These are phyloP conservation scores for Dynastes maya DNA, from an alignment of 2,888 invertebrate genomes.

Conservation along the genomic window DNA sequence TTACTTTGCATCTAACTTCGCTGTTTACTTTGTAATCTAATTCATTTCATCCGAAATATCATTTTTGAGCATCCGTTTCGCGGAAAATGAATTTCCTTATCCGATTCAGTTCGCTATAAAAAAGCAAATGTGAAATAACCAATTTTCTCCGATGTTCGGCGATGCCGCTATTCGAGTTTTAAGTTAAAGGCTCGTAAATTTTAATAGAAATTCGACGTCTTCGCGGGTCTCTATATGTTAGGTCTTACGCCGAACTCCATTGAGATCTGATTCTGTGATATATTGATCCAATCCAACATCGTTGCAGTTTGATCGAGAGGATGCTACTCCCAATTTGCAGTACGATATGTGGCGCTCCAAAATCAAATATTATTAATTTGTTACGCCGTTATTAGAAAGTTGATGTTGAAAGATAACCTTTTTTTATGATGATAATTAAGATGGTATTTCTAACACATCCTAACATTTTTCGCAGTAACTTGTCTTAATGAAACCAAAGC, in stretches of 20 bases:
- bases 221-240: not conserved
- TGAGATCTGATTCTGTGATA: not conserved
- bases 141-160: constrained; percentile 13
- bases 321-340: not conserved
- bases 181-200: constrained; percentile 37
- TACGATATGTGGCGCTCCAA: not conserved
- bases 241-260: not conserved
- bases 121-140: constrained; percentile 24
- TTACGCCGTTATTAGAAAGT: too few species aligned
- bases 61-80: constrained; percentile 15
- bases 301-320: constrained; percentile 17
- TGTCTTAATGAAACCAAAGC: too few species aligned
- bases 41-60: constrained; percentile 4
- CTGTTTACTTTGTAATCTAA: not conserved
- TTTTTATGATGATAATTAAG: too few species aligned
- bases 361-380: too few species aligned
- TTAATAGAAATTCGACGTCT: constrained; percentile 31
- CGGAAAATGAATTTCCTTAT: constrained; percentile 20
- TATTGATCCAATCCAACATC: constrained; percentile 23
- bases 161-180: constrained; percentile 21
- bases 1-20: not conserved
- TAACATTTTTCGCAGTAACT: too few species aligned
- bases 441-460: too few species aligned
- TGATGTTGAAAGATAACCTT: too few species aligned
- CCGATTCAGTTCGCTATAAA: constrained; percentile 11